These are phyloP conservation scores for Hipposideros larvatus DNA, from an alignment of 2,797 vertebrate genomes.

Conservation along the genomic window DNA sequence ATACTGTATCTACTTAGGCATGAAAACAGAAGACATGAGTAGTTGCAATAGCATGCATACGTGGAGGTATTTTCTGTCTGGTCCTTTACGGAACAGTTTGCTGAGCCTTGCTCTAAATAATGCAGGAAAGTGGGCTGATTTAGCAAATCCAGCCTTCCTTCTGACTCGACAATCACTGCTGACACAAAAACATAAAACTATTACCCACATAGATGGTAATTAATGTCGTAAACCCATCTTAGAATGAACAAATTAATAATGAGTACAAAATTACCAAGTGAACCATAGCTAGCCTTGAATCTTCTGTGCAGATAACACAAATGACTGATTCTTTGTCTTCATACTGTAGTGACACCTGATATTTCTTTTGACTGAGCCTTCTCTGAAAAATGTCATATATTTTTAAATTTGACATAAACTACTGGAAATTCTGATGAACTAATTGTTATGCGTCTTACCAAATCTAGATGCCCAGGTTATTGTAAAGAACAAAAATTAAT, in stretches of 20 bases:
- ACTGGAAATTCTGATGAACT: neutral
- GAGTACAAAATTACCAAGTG: neutral
- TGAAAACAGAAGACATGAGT: neutral
- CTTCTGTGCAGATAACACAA: neutral
- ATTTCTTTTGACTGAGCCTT: neutral
- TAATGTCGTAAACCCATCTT: neutral
- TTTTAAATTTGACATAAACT: slow-evolving; percentile 20
- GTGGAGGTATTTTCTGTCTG: neutral
- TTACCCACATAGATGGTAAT: neutral
- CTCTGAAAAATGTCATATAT: neutral
- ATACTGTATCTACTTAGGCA: neutral
- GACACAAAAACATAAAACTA: neutral
- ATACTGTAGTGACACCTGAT: neutral
- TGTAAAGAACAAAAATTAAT: slow-evolving; percentile 9
- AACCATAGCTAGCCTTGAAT: neutral
- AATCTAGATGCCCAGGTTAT: neutral
- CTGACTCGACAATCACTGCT: neutral
- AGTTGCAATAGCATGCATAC: neutral
- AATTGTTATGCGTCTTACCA: slow-evolving; percentile 34
- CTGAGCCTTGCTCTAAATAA: neutral
- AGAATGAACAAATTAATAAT: neutral
- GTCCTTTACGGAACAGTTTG: slow-evolving; percentile 11
- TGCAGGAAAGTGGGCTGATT: neutral
- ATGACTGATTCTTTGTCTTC: neutral
- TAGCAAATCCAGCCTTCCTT: neutral